A percentile compares a stretch with the other conserved stretches of the same genome.
These are phyloP conservation scores for Coregonus ussuriensis DNA, from an alignment of 2,797 vertebrate species.

Conservation along the genomic window DNA sequence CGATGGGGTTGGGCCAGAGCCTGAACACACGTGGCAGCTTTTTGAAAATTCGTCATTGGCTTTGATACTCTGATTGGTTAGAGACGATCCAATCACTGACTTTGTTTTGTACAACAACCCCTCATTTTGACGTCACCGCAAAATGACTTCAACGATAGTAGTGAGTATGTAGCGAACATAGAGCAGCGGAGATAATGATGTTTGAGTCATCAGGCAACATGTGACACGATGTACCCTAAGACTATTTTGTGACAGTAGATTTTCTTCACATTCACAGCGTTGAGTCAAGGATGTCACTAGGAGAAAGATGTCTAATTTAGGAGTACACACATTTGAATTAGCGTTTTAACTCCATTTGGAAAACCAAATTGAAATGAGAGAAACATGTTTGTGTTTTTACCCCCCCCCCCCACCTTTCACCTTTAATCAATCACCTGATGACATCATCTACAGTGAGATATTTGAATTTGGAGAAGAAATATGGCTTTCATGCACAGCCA, in stretches of 20 bases:
- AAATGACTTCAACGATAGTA: too few species aligned
- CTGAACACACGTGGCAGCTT: too few species aligned
- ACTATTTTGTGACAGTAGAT: not conserved
- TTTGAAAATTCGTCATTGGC: too few species aligned
- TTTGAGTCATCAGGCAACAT: not conserved
- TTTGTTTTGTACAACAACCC: too few species aligned
- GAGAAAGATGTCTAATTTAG: not conserved
- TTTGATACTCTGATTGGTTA: too few species aligned
- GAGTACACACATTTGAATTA: not conserved
- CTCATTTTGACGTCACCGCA: too few species aligned
- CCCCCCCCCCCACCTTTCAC: not conserved
- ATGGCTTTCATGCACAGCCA: not conserved
- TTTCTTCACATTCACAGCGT: not conserved
- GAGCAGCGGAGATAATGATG: too few species aligned
- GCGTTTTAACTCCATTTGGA: not conserved
- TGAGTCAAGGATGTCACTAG: not conserved
- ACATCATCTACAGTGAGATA: not conserved
- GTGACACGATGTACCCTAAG: not conserved
- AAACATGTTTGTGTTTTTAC: not conserved
- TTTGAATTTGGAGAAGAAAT: not conserved
- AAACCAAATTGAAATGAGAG: not conserved
- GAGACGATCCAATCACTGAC: too few species aligned
- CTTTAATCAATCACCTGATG: not conserved
- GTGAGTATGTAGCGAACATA: too few species aligned
- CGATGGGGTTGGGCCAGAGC: too few species aligned